These are phyloP conservation scores for Oncorhynchus clarkii DNA, from an alignment of 2,113 vertebrate species.

Conservation along the genomic window DNA sequence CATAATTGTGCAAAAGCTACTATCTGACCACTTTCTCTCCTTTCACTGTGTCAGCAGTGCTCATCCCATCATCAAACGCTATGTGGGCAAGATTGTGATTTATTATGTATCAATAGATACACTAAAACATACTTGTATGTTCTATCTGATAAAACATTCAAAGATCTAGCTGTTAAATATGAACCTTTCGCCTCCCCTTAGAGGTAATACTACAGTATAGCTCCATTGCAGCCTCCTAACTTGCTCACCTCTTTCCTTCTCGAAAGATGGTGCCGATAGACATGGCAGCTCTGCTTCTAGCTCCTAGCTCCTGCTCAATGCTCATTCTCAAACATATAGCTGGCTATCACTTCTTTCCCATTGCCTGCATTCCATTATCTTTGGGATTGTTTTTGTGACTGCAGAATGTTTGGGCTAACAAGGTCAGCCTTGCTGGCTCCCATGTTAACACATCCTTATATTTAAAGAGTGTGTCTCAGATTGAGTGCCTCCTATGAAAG, in stretches of 20 bases:
- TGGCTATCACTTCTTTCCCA: conserved; percentile 2
- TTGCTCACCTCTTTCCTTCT: neutral
- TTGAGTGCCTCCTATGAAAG: conserved; percentile 54
- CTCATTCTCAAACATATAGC: conserved; percentile 13
- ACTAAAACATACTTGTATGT: too few relatives aligned
- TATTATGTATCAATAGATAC: too few relatives aligned
- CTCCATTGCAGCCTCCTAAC: neutral
- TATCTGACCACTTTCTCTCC: conserved; percentile 20
- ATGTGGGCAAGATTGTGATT: too few relatives aligned
- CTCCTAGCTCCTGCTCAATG: conserved; percentile 3
- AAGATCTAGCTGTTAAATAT: too few relatives aligned
- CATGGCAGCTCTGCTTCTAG: too few relatives aligned
- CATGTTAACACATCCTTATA: conserved; percentile 47
- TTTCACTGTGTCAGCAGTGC: conserved; percentile 12
- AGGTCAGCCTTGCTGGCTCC: conserved; percentile 37
- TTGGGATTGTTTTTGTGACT: conserved; percentile 4
- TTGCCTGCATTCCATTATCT: conserved; percentile 26
- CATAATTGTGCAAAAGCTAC: conserved; percentile 40
- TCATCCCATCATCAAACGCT: neutral
- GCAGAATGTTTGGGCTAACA: conserved; percentile 48
- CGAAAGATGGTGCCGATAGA: too few relatives aligned
- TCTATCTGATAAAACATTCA: too few relatives aligned
- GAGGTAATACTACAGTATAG: too few relatives aligned
- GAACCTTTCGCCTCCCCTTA: too few relatives aligned
- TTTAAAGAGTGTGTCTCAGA: conserved; percentile 55